A percentile compares a stretch with the other conserved stretches of the same genome.
Conservation (phyloP, 2,888 invertebrate species). For the Drosophila pseudotalamancana region DNA sequence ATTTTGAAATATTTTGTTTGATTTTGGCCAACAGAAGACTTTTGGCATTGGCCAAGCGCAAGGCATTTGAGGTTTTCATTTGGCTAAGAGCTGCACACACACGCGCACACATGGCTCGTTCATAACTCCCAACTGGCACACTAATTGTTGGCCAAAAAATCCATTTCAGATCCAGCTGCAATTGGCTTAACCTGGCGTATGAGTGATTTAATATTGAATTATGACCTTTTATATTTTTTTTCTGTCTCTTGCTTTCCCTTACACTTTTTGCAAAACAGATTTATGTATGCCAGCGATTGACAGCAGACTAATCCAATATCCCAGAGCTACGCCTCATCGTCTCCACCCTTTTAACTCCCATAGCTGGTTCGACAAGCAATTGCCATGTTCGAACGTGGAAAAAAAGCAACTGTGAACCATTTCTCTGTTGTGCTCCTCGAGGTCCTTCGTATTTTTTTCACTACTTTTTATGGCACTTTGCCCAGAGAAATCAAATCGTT, state of each 20-base stretch:
- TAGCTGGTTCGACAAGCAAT: constrained; percentile 32
- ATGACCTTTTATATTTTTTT: constrained; percentile 56
- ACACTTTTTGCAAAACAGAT: constrained; percentile 57
- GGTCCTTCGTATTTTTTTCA: constrained; percentile 1
- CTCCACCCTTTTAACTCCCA: background rate
- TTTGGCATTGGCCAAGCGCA: constrained; percentile 31
- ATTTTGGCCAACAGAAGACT: constrained; percentile 66
- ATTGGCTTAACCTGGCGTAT: constrained; percentile 76
- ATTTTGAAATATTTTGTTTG: constrained; percentile 80
- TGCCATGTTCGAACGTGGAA: constrained; percentile 20
- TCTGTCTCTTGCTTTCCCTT: constrained; percentile 29
- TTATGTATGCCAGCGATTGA: constrained; percentile 56
- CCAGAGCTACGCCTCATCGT: constrained; percentile 13
- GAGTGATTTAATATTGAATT: constrained; percentile 78
- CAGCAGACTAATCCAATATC: constrained; percentile 57
- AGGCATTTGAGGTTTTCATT: constrained; percentile 74
- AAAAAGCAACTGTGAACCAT: constrained; percentile 12
- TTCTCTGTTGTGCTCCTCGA: too few species aligned
- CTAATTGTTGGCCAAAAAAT: constrained; percentile 65
- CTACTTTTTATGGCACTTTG: constrained; percentile 62
- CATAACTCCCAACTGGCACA: constrained; percentile 59
- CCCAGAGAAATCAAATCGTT: constrained; percentile 58
- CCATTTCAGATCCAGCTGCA: constrained; percentile 48
- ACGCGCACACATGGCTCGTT: constrained; percentile 13
- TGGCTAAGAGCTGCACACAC: constrained; percentile 58